Conservation (phyloP, 2,888 invertebrate species). For the Rapana venosa region DNA sequence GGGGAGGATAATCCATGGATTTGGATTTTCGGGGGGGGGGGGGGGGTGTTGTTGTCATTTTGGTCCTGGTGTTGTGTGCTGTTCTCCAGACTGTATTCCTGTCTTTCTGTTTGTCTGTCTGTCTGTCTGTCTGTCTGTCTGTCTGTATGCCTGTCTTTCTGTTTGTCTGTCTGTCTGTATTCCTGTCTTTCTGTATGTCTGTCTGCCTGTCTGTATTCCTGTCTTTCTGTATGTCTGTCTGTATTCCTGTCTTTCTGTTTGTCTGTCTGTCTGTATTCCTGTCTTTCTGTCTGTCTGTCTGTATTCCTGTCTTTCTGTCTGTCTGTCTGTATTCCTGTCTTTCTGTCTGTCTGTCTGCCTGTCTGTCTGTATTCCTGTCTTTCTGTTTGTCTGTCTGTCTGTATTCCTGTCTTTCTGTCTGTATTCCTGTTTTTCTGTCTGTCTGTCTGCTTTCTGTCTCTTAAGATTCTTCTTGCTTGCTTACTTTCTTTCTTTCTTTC, state of each 20-base stretch:
- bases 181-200: not conserved
- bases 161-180: not conserved
- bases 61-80: too few relatives aligned
- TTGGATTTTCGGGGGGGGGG: too few relatives aligned
- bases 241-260: constrained; percentile 1
- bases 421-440: not conserved
- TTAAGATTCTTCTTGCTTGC: not conserved
- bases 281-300: constrained; percentile 13
- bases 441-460: not conserved
- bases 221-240: not conserved
- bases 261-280: constrained; percentile 22
- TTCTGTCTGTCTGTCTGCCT: not conserved
- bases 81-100: too few relatives aligned
- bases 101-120: not conserved
- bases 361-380: not conserved
- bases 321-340: not conserved
- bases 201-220: not conserved
- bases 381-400: not conserved
- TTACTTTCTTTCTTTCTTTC: not conserved
- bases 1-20: too few relatives aligned
- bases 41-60: too few relatives aligned
- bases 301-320: constrained; percentile 1
- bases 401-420: not conserved
- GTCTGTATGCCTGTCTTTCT: not conserved
- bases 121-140: constrained; percentile 4